phyloP scores from a whole-genome alignment of 2,888 invertebrate species.

The Himalopsyche tibetana region DNA sequence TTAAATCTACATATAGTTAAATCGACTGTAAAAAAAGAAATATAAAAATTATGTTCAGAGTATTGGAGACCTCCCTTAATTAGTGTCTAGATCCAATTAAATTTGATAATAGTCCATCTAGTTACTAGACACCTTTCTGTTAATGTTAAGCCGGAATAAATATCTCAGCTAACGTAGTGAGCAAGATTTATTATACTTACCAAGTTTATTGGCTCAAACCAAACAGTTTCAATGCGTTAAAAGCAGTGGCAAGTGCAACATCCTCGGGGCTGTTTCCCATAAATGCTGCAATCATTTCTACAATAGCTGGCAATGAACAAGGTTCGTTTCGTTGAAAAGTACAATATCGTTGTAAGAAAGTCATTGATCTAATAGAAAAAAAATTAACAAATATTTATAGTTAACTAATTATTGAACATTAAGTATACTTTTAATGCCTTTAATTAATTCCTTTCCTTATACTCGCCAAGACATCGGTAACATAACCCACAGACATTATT shows the following conservation, averaged over 20 bases:
- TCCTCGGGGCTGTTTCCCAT: constrained; percentile 91
- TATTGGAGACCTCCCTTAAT: too few relatives aligned
- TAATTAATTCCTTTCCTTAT: not conserved
- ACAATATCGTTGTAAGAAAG: constrained; percentile 91
- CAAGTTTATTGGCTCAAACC: constrained; percentile 83
- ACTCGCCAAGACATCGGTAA: not conserved
- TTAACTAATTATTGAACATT: not conserved
- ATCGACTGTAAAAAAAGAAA: too few relatives aligned
- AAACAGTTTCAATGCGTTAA: constrained; percentile 93
- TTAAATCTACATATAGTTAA: too few relatives aligned
- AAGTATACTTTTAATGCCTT: not conserved
- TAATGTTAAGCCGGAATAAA: not conserved
- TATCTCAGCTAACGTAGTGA: too few relatives aligned
- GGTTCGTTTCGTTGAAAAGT: constrained; percentile 98
- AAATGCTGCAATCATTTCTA: constrained; percentile 96
- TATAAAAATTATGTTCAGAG: too few relatives aligned
- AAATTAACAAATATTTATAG: not conserved
- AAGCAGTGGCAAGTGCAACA: constrained; percentile 92
- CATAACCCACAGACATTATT: too few relatives aligned
- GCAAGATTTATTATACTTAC: constrained; percentile 39
- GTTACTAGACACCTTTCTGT: too few relatives aligned
- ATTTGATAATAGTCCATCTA: too few relatives aligned
- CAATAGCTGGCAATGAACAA: constrained; percentile 93
- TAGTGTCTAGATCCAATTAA: too few relatives aligned
- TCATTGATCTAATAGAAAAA: constrained; percentile 80